A percentile compares a stretch with the other conserved stretches of the same genome.
These are phyloP conservation scores for Meloidogyne floridensis DNA, from an alignment of 1,140 invertebrate species.

Conservation along the genomic window DNA sequence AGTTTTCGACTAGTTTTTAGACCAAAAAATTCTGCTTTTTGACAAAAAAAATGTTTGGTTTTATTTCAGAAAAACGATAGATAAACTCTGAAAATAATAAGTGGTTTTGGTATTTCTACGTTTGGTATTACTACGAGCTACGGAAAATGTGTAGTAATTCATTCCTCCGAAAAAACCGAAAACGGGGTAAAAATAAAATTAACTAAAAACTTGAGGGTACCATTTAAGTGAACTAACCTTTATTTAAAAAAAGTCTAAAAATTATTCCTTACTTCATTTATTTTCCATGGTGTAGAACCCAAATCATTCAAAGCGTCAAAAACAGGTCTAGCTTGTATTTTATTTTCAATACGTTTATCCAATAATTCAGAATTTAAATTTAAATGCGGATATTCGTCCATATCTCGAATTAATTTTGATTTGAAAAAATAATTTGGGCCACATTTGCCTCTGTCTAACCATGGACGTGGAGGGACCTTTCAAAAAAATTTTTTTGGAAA, in stretches of 20 bases:
- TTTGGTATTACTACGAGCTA: too few relatives aligned
- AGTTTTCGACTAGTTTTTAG: too few relatives aligned
- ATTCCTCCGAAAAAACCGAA: too few relatives aligned
- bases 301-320: constrained; percentile 89
- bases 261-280: constrained; percentile 73
- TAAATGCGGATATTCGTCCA: constrained; percentile 37
- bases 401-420: constrained; percentile 36
- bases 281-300: constrained; percentile 83
- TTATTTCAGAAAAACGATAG: too few relatives aligned
- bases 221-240: neutral
- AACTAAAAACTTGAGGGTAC: too few relatives aligned
- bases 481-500: constrained; percentile 9
- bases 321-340: constrained; percentile 70
- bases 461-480: constrained; percentile 50
- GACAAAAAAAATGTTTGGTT: too few relatives aligned
- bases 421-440: constrained; percentile 43
- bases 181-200: too few relatives aligned
- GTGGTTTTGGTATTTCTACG: too few relatives aligned
- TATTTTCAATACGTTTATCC: neutral
- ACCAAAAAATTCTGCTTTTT: too few relatives aligned
- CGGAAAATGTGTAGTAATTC: too few relatives aligned
- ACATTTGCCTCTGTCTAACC: constrained; percentile 47
- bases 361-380: constrained; percentile 35
- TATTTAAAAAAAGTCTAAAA: constrained; percentile 66
- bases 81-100: too few relatives aligned